Conservation (phyloP, 2,797 vertebrate genomes). For the Liparis tanakae region DNA sequence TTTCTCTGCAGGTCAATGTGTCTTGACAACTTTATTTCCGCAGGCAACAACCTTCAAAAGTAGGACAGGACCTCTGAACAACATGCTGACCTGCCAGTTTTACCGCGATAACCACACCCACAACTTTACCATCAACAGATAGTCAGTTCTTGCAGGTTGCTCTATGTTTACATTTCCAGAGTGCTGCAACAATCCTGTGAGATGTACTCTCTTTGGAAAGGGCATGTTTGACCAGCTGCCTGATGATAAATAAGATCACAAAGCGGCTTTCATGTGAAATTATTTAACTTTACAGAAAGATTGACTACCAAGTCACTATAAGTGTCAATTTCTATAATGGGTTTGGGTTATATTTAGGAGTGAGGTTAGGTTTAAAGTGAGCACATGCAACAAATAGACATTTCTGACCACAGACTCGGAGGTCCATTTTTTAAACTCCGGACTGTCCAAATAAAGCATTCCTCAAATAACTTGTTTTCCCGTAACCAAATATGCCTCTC, state of each 20-base stretch:
- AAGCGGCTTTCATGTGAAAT: constrained; percentile 8
- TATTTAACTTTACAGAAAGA: background rate
- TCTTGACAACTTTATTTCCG: background rate
- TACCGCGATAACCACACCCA: background rate
- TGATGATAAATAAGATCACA: constrained; percentile 37
- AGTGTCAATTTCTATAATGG: background rate
- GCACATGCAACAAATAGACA: constrained; percentile 17
- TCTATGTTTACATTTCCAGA: constrained; percentile 32
- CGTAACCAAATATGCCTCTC: constrained; percentile 11
- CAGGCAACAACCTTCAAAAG: background rate
- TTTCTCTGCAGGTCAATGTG: background rate
- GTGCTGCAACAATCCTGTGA: constrained; percentile 23
- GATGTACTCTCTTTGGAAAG: constrained; percentile 30
- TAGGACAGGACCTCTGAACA: background rate
- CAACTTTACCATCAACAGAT: constrained; percentile 6
- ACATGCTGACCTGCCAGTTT: constrained; percentile 6
- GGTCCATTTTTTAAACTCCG: background rate
- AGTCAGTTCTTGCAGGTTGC: constrained; percentile 12
- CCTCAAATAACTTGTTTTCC: constrained; percentile 28
- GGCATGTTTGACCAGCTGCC: constrained; percentile 62
- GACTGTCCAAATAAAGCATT: constrained; percentile 20
- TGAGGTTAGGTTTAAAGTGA: constrained; percentile 2
- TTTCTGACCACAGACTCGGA: background rate
- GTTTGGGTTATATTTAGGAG: constrained; percentile 1
- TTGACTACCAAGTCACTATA: background rate